Conservation (phyloP, 2,888 invertebrate genomes). For the Troides aeacus region DNA sequence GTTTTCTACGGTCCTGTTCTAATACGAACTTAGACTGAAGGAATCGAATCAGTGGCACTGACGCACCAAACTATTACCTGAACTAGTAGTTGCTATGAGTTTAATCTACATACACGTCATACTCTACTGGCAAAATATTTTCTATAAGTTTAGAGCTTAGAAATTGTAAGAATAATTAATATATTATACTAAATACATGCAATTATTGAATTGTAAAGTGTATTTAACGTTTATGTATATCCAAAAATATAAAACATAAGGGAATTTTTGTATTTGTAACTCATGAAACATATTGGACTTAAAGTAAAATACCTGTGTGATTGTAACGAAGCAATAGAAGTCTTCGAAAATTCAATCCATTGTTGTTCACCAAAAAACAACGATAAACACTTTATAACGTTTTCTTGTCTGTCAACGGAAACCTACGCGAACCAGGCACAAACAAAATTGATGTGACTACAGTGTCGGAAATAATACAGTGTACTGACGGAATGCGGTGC, state of each 20-base stretch:
- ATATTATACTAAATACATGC: no score
- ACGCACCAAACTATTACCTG: neutral
- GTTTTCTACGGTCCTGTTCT: neutral
- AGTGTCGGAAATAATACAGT: slow-evolving; percentile 11
- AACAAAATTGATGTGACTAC: slow-evolving; percentile 11
- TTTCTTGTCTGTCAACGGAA: slow-evolving; percentile 1
- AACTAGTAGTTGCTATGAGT: neutral
- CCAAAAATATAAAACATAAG: neutral
- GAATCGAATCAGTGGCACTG: neutral
- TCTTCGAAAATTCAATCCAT: slow-evolving; percentile 11
- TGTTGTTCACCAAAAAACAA: slow-evolving; percentile 10
- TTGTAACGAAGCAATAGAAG: neutral
- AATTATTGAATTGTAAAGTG: no score
- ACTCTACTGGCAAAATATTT: neutral
- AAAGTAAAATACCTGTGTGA: neutral
- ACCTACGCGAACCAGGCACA: neutral
- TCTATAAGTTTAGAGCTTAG: neutral
- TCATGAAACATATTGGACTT: neutral
- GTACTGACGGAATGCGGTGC: slow-evolving; percentile 26
- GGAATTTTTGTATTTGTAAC: neutral
- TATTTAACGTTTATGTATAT: no score
- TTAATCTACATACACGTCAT: neutral
- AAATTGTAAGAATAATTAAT: no score
- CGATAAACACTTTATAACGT: neutral
- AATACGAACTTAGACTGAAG: neutral